Conservation (phyloP, 2,797 vertebrate species). For the Agapornis canus region DNA sequence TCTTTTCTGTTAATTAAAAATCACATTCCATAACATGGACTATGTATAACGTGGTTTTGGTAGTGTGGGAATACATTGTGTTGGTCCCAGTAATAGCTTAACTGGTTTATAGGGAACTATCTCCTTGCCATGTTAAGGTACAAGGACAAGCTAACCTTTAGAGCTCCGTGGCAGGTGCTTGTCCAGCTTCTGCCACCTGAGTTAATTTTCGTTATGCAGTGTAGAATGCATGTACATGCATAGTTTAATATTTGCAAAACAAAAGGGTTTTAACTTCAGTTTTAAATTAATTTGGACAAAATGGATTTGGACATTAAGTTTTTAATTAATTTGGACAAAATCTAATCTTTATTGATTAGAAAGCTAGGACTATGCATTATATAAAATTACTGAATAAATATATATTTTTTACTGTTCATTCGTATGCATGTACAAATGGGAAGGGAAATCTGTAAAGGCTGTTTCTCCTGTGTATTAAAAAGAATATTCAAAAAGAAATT, state of each 20-base stretch:
- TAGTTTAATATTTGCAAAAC: background rate
- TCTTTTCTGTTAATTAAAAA: background rate
- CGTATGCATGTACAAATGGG: background rate
- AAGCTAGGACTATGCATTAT: background rate
- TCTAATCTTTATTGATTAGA: background rate
- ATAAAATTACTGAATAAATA: background rate
- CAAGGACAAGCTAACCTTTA: background rate
- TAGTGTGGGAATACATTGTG: fast-evolving
- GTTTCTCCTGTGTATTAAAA: background rate
- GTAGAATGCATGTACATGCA: background rate
- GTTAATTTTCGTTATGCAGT: background rate
- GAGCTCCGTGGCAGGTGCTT: fast-evolving
- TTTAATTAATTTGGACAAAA: background rate
- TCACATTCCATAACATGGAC: background rate
- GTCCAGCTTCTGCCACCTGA: background rate
- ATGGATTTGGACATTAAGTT: background rate
- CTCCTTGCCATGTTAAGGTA: background rate
- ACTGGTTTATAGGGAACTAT: background rate
- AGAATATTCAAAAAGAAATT: background rate
- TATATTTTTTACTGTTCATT: background rate
- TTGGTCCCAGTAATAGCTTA: background rate
- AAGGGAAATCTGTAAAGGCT: background rate
- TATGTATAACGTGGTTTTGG: background rate
- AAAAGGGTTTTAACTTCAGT: background rate
- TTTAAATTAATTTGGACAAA: background rate